phyloP scores from a whole-genome alignment of 2,797 vertebrate genomes.

The Sciurus carolinensis region DNA sequence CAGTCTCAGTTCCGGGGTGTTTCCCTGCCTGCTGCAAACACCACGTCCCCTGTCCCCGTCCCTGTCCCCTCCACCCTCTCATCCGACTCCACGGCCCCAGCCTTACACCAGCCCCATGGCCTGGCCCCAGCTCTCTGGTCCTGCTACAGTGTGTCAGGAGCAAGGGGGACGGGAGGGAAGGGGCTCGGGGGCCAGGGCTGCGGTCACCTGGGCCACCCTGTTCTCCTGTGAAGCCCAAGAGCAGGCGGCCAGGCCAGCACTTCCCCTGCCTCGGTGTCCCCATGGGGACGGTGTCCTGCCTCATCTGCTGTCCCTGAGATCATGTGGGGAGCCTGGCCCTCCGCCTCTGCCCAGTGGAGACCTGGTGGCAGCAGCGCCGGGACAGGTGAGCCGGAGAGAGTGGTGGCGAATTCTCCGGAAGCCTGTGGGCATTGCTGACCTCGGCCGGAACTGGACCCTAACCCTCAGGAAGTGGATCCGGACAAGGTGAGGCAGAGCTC shows the following conservation, averaged over 20 bases:
- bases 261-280: background rate
- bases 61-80: background rate
- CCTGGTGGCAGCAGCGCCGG: accelerated
- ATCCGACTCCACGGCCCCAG: too few species aligned
- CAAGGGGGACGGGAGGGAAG: background rate
- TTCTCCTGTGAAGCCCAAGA: too few species aligned
- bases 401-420: background rate
- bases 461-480: too few species aligned
- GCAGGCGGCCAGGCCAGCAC: background rate
- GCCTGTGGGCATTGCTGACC: background rate
- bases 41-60: too few species aligned
- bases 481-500: too few species aligned
- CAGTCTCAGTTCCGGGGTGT: background rate
- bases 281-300: background rate
- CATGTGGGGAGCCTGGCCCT: accelerated
- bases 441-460: too few species aligned
- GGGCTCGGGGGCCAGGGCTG: background rate
- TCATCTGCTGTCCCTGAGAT: background rate
- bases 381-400: too few species aligned
- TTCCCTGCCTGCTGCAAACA: accelerated
- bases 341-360: background rate
- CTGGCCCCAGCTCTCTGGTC: background rate
- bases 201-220: accelerated
- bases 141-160: background rate
- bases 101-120: accelerated